Conservation (phyloP, 2,797 vertebrate species). For the Artibeus lituratus region DNA sequence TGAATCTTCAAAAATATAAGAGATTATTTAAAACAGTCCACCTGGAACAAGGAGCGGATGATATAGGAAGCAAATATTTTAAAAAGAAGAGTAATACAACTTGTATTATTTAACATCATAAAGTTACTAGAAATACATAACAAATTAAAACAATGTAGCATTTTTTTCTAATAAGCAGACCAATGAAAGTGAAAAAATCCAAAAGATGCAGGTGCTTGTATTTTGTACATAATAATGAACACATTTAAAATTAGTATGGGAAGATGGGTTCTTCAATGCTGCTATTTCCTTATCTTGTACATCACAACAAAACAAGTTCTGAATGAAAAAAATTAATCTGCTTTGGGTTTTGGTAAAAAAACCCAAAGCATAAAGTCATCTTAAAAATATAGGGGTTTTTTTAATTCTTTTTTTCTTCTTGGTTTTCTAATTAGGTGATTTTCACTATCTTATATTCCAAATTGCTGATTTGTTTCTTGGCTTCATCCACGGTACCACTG, state of each 20-base stretch:
- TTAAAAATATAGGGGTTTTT: background rate
- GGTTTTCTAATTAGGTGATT: too few relatives aligned
- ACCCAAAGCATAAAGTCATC: background rate
- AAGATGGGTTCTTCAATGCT: background rate
- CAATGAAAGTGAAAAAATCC: background rate
- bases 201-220: background rate
- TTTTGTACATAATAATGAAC: background rate
- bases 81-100: background rate
- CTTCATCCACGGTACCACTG: too few relatives aligned
- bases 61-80: background rate
- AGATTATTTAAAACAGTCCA: background rate
- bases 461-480: too few relatives aligned
- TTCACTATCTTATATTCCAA: too few relatives aligned
- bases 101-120: background rate
- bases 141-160: background rate
- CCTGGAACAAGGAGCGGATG: background rate
- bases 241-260: background rate
- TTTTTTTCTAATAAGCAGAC: slow-evolving; percentile 19
- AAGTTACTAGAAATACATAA: background rate
- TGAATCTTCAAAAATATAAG: background rate
- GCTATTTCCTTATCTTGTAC: background rate
- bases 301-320: background rate
- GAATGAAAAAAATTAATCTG: background rate
- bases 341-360: background rate
- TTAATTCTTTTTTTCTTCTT: too few relatives aligned